A percentile compares a stretch with the other conserved stretches of the same genome.
These are phyloP conservation scores for Protobothrops flavoviridis DNA, from an alignment of 2,113 vertebrate species.

Conservation along the genomic window DNA sequence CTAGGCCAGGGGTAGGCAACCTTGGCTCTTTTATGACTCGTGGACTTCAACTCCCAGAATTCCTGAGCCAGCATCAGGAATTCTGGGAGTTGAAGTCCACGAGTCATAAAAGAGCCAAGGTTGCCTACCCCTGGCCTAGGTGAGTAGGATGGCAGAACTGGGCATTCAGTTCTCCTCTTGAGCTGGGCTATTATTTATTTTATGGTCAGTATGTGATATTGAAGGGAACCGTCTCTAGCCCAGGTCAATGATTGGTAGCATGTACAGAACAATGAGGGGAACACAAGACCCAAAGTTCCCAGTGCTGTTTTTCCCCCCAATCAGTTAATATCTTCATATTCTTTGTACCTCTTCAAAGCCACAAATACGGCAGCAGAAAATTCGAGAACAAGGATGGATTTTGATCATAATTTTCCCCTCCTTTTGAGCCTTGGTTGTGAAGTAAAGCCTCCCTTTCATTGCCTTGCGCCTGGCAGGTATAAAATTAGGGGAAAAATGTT, in stretches of 20 bases:
- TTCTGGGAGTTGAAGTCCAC: too few relatives aligned
- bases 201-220: neutral
- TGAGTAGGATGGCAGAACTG: neutral
- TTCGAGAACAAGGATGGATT: slow-evolving; percentile 86
- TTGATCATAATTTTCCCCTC: slow-evolving; percentile 91
- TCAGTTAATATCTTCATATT: neutral
- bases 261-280: neutral
- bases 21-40: too few relatives aligned
- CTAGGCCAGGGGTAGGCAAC: too few relatives aligned
- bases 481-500: accelerated
- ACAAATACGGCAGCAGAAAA: slow-evolving; percentile 89
- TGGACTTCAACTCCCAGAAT: too few relatives aligned
- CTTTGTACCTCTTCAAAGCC: slow-evolving; percentile 86
- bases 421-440: slow-evolving; percentile 88
- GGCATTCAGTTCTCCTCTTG: neutral
- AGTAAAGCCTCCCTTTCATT: slow-evolving; percentile 94
- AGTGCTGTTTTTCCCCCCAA: too few relatives aligned
- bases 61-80: too few relatives aligned
- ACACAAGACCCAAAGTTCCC: neutral
- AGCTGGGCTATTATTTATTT: neutral
- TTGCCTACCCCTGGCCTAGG: too few relatives aligned
- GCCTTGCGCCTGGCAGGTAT: slow-evolving; percentile 82
- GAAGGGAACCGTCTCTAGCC: neutral
- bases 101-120: too few relatives aligned
- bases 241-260: neutral